A percentile compares a stretch with the other conserved stretches of the same genome.
Evolutionary conservation across 2,113 vertebrate species (phyloP).

Genomic region (Girardinichthys multiradiatus): DNA sequence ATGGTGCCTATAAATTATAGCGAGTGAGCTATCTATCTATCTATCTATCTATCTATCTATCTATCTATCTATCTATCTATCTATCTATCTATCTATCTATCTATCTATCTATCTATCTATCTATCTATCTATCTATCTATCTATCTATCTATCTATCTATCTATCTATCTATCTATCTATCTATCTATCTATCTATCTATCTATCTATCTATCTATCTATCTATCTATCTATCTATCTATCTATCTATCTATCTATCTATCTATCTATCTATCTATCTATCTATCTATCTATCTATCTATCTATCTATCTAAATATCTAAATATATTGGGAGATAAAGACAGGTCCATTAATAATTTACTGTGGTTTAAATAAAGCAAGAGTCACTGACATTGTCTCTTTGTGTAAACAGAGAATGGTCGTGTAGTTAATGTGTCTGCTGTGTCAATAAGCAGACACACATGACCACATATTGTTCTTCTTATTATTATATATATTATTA

Average conservation of each 20-base stretch:
- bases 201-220: too few relatives aligned
- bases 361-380: slow-evolving; percentile 44
- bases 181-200: too few relatives aligned
- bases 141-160: too few relatives aligned
- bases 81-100: too few relatives aligned
- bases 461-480: slow-evolving; percentile 6
- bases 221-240: too few relatives aligned
- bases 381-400: slow-evolving; percentile 49
- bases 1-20: slow-evolving; percentile 72
- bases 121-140: too few relatives aligned
- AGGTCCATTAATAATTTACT: slow-evolving; percentile 72
- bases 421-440: slow-evolving; percentile 30
- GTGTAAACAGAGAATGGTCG: slow-evolving; percentile 33
- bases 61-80: too few relatives aligned
- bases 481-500: slow-evolving; percentile 38
- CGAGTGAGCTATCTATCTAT: too few relatives aligned
- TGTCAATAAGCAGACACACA: not conserved
- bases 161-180: too few relatives aligned
- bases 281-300: not conserved
- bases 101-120: too few relatives aligned
- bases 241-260: too few relatives aligned
- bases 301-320: not conserved
- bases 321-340: slow-evolving; percentile 44
- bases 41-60: too few relatives aligned
- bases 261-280: not conserved